Conservation (phyloP, 1,140 invertebrate species). For the Goniozus legneri region DNA sequence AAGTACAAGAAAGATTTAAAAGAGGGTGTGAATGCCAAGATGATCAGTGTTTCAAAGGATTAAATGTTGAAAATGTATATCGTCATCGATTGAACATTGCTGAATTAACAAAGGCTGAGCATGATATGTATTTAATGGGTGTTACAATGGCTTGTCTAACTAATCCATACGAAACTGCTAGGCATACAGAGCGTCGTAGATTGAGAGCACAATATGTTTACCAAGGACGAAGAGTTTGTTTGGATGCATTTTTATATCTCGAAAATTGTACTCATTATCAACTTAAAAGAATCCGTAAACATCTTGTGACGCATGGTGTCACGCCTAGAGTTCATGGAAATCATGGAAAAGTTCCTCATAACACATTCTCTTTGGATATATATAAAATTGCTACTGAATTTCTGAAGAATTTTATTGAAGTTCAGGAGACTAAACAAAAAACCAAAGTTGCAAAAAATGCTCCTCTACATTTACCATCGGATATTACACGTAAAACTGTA, state of each 20-base stretch:
- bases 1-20: constrained; percentile 68
- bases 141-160: constrained; percentile 75
- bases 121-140: constrained; percentile 72
- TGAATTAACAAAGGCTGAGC: constrained; percentile 71
- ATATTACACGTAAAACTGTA: constrained; percentile 68
- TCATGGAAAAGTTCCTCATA: constrained; percentile 76
- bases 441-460: constrained; percentile 49
- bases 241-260: constrained; percentile 75
- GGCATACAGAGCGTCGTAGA: constrained; percentile 69
- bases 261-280: constrained; percentile 80
- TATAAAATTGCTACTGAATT: constrained; percentile 75
- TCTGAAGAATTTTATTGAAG: constrained; percentile 66
- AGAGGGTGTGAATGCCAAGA: constrained; percentile 75
- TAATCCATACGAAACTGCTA: constrained; percentile 69
- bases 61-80: constrained; percentile 72
- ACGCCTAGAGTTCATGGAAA: constrained; percentile 74
- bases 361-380: constrained; percentile 74
- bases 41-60: constrained; percentile 67
- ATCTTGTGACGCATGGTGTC: constrained; percentile 74
- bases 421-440: constrained; percentile 55
- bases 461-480: constrained; percentile 63
- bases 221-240: constrained; percentile 70
- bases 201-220: constrained; percentile 72
- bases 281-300: constrained; percentile 72
- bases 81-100: constrained; percentile 74